Conservation (phyloP, 2,888 invertebrate species). For the Cartodere bifasciata region DNA sequence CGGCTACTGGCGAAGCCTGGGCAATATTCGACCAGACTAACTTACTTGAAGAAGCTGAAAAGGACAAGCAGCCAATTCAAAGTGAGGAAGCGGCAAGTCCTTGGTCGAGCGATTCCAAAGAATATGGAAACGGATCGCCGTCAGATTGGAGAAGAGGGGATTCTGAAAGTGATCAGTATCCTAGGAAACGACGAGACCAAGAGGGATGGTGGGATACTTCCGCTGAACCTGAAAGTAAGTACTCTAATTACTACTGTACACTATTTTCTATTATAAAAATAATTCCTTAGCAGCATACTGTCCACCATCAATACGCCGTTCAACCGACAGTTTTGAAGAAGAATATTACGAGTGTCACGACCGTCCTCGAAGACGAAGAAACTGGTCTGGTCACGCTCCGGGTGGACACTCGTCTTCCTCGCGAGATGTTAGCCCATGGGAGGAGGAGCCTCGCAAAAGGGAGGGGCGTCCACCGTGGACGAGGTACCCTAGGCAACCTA, state of each 20-base stretch:
- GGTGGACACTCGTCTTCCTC: slow-evolving; percentile 51
- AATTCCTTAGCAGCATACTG: slow-evolving; percentile 23
- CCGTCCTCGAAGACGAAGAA: slow-evolving; percentile 26
- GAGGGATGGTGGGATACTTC: slow-evolving; percentile 37
- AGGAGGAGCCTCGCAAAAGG: slow-evolving; percentile 46
- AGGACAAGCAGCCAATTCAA: slow-evolving; percentile 28
- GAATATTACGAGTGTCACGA: slow-evolving; percentile 34
- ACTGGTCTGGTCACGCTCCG: slow-evolving; percentile 21
- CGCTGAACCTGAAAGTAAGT: slow-evolving; percentile 31
- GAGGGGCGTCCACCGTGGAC: slow-evolving; percentile 38
- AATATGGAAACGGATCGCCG: slow-evolving; percentile 38
- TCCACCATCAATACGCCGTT: slow-evolving; percentile 27
- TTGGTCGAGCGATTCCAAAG: slow-evolving; percentile 67
- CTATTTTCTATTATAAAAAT: neutral
- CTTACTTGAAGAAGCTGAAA: slow-evolving; percentile 19
- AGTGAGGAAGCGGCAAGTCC: slow-evolving; percentile 50
- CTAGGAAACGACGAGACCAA: slow-evolving; percentile 29
- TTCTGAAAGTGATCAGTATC: slow-evolving; percentile 33
- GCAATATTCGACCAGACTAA: slow-evolving; percentile 43
- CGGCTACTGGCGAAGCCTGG: slow-evolving; percentile 42
- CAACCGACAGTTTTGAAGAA: slow-evolving; percentile 34
- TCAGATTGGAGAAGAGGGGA: slow-evolving; percentile 37
- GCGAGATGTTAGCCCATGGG: slow-evolving; percentile 70
- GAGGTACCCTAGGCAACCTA: slow-evolving; percentile 31
- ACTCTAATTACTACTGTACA: slow-evolving; percentile 10